Evolutionary conservation across 2,888 invertebrate species (phyloP).

Genomic region (Stenchaetothrips biformis): DNA sequence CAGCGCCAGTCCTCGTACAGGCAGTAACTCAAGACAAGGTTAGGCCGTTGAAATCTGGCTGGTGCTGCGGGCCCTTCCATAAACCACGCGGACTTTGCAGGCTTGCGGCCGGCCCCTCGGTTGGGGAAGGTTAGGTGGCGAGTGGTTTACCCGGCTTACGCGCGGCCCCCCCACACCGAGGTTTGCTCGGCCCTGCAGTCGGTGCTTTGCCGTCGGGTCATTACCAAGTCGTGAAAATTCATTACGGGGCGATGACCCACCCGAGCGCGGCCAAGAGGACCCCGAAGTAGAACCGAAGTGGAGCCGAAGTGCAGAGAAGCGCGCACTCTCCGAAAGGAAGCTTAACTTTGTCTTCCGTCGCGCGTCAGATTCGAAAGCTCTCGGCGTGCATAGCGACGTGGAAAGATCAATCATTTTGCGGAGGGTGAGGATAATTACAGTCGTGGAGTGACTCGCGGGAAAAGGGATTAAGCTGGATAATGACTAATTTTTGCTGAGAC

Average conservation of each 20-base stretch:
- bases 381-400: background rate
- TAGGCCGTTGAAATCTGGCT: background rate
- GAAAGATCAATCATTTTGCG: background rate
- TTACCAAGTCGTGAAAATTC: background rate
- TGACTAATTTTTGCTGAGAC: too few relatives aligned
- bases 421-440: too few relatives aligned
- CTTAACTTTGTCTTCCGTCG: background rate
- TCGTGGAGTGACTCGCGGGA: too few relatives aligned
- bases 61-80: background rate
- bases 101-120: too few relatives aligned
- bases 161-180: too few relatives aligned
- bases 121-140: too few relatives aligned
- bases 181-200: too few relatives aligned
- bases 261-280: background rate
- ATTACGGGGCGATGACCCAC: background rate
- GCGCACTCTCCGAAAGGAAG: background rate
- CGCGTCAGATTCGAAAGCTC: background rate
- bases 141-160: too few relatives aligned
- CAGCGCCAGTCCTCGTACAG: background rate
- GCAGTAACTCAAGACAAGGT: background rate
- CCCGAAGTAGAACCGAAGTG: too few relatives aligned
- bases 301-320: too few relatives aligned
- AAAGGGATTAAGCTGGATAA: too few relatives aligned
- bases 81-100: too few relatives aligned
- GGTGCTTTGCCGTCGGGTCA: background rate